phyloP scores from a whole-genome alignment of 2,113 vertebrate species.

The Marmota monax region DNA sequence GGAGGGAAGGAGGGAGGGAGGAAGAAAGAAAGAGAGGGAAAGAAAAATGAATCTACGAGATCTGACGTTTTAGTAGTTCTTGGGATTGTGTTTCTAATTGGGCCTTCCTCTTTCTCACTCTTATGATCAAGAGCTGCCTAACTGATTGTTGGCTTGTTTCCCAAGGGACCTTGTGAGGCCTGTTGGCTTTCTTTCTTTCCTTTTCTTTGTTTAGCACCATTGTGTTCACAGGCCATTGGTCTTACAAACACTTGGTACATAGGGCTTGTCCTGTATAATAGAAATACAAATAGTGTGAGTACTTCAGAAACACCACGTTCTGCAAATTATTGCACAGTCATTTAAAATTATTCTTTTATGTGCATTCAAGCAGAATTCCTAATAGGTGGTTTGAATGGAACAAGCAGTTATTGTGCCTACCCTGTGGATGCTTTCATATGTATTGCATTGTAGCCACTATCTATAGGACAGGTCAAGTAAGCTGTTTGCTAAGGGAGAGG shows the following conservation, averaged over 20 bases:
- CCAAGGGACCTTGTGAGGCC: not conserved
- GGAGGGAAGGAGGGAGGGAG: too few species aligned
- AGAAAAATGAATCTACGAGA: not conserved
- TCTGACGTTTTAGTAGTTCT: not conserved
- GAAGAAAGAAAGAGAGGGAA: too few species aligned
- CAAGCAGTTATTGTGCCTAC: not conserved
- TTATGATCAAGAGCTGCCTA: not conserved
- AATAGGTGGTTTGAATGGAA: not conserved
- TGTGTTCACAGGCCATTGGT: not conserved
- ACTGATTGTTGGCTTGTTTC: not conserved
- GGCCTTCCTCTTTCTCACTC: not conserved
- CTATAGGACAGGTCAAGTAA: not conserved
- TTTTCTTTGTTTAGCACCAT: not conserved
- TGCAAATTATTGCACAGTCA: not conserved
- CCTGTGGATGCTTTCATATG: not conserved
- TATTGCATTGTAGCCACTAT: not conserved
- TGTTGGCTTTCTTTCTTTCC: not conserved
- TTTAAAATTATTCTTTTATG: constrained; percentile 37
- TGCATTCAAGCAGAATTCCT: constrained; percentile 30
- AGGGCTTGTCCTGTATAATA: not conserved
- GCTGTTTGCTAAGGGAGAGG: not conserved
- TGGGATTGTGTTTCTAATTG: not conserved
- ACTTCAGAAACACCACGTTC: not conserved
- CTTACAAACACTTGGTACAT: not conserved
- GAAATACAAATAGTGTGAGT: not conserved